phyloP scores from a whole-genome alignment of 2,888 invertebrate genomes.

The Drosophila cognata region DNA sequence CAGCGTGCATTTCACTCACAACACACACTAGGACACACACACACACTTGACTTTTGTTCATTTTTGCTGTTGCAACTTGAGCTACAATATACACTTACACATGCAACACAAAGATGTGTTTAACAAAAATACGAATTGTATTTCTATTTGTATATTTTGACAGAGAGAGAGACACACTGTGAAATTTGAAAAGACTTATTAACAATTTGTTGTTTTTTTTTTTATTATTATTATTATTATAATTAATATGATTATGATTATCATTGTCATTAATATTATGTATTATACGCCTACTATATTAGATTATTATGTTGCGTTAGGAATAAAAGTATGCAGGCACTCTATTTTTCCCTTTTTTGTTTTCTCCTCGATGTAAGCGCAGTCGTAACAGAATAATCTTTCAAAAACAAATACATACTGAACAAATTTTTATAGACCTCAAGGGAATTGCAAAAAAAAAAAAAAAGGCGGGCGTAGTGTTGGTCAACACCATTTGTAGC shows the following conservation, averaged over 20 bases:
- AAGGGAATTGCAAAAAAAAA: constrained; percentile 10
- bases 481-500: constrained; percentile 23
- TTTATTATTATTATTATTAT: constrained; percentile 42
- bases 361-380: constrained; percentile 43
- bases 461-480: not conserved
- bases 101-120: constrained; percentile 1
- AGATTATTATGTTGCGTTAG: constrained; percentile 50
- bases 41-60: constrained; percentile 17
- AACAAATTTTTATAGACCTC: constrained; percentile 2
- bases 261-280: constrained; percentile 34
- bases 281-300: constrained; percentile 28
- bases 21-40: constrained; percentile 10
- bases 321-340: constrained; percentile 41
- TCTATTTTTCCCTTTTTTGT: constrained; percentile 29
- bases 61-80: constrained; percentile 67
- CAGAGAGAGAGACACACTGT: constrained; percentile 79
- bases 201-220: constrained; percentile 74
- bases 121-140: constrained; percentile 39
- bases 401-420: constrained; percentile 18
- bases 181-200: constrained; percentile 83
- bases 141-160: constrained; percentile 62
- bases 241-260: constrained; percentile 43
- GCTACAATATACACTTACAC: constrained; percentile 36
- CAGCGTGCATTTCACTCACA: constrained; percentile 23
- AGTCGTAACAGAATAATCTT: not conserved